phyloP scores from a whole-genome alignment of 2,888 invertebrate genomes.

The Pseudeuparius sepicola region DNA sequence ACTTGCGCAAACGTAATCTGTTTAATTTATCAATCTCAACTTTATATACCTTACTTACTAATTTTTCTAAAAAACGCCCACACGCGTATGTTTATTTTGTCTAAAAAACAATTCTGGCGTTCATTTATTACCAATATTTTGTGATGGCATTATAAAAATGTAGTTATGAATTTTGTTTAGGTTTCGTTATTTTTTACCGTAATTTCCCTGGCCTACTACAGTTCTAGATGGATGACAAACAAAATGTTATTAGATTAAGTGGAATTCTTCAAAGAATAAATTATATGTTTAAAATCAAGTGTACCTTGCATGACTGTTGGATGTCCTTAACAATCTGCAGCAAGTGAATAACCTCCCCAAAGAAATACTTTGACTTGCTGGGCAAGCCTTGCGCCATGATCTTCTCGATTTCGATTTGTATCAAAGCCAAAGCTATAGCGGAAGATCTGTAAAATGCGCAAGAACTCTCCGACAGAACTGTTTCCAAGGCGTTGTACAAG shows the following conservation, averaged over 20 bases:
- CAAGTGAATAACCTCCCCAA: constrained; percentile 47
- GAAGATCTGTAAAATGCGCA: constrained; percentile 66
- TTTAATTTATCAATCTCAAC: no score
- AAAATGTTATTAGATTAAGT: no score
- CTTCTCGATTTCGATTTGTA: constrained; percentile 59
- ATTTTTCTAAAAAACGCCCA: no score
- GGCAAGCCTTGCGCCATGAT: constrained; percentile 28
- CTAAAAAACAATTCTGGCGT: no score
- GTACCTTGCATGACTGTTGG: constrained; percentile 62
- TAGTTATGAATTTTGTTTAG: neutral
- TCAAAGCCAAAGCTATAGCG: constrained; percentile 66
- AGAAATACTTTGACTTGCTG: constrained; percentile 27
- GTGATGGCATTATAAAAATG: constrained; percentile 1
- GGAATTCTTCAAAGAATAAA: no score
- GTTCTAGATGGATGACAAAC: no score
- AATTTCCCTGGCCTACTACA: no score
- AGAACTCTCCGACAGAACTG: constrained; percentile 62
- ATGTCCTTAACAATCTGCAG: constrained; percentile 62
- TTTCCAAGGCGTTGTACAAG: constrained; percentile 53
- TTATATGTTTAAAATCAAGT: constrained; percentile 22
- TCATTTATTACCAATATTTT: no score
- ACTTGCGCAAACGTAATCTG: no score
- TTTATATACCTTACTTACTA: no score
- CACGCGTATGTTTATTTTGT: no score
- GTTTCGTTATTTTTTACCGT: neutral